phyloP scores from a whole-genome alignment of 2,888 invertebrate genomes.

The Diarsia mendica region DNA sequence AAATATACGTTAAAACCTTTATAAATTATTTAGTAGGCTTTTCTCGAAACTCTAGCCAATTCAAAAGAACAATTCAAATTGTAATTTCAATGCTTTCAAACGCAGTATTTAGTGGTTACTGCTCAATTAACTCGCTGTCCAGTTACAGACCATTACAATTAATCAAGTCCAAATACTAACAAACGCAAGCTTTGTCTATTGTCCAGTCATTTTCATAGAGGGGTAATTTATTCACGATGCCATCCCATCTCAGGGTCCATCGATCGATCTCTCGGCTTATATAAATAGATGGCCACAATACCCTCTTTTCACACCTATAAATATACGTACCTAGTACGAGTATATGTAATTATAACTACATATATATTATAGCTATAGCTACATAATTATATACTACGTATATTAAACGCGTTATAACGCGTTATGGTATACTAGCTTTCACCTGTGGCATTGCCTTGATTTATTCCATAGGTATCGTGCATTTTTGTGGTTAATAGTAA shows the following conservation, averaged over 20 bases:
- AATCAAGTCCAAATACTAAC: slow-evolving; percentile 7
- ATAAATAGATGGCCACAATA: slow-evolving; percentile 45
- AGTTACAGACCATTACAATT: slow-evolving; percentile 15
- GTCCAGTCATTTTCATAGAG: slow-evolving; percentile 13
- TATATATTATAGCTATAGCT: no score
- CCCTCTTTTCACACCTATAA: slow-evolving; percentile 35
- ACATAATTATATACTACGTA: no score
- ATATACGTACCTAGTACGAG: slow-evolving; percentile 8
- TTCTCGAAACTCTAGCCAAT: not conserved
- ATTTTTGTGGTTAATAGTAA: not conserved
- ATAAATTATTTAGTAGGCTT: not conserved
- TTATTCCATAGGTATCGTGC: not conserved
- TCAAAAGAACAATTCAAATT: not conserved
- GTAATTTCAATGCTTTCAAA: slow-evolving; percentile 16
- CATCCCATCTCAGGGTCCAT: slow-evolving; percentile 5
- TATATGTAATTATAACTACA: not conserved
- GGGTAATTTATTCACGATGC: slow-evolving; percentile 42
- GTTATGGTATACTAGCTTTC: slow-evolving; percentile 2
- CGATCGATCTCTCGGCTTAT: slow-evolving; percentile 40
- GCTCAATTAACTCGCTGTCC: slow-evolving; percentile 11
- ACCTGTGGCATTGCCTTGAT: not conserved
- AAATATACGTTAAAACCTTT: not conserved
- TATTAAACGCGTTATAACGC: not conserved
- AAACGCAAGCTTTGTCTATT: slow-evolving; percentile 4
- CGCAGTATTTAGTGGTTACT: not conserved